Base-by-base conservation (phyloP, 2,797 vertebrate species). In the Tiaroga cobitis region DNA sequence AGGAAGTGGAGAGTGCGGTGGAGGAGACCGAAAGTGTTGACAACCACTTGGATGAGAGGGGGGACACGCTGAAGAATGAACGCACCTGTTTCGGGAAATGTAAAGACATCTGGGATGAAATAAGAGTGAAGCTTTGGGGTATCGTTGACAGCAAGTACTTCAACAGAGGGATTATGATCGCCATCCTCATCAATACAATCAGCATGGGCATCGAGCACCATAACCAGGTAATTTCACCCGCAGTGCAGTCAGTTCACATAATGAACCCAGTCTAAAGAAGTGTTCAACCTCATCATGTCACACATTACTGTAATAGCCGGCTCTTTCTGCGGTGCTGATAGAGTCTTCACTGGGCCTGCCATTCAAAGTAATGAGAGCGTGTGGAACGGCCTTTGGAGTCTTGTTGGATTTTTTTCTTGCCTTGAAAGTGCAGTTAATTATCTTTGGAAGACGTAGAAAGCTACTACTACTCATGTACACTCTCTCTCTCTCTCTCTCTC, bases 101-200 rank as follows among this genome's bases (percentile, higher is more conserved):
- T 21, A 92, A 87, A 67, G 95, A 94, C 16, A 15, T 96, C 56
- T 98, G 97, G 96, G 92, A 93, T 3, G 94, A 94, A 88, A 95
- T 96, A 18, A 95, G 97, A 18, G 92, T 94, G 87, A 99, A 96
- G 87, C 95, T 99, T 39, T 95, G 97, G 92, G 96, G 97, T 85
- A 99, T 99, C 37, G 98, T 99, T 91, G 97, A 99, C 92, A 99
- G 98, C 96, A 99, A 99, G 86, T 99, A 99, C 92, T 99, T 99
- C 95, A 98, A 96, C 94, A 94, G 97, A 61, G 97, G 98, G 70
- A 99, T 98, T 75, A 99, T 99, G 97, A 97, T 98, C 8, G 97
- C 98, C 41, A 98, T 99, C 82, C 96, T 99, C 10, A 97, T 98
- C 92, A 99, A 99, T 92, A 99, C 97, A 3, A 97, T 99, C 94